These are phyloP conservation scores for Platichthys flesus DNA, from an alignment of 2,113 vertebrate species.

Conservation along the genomic window DNA sequence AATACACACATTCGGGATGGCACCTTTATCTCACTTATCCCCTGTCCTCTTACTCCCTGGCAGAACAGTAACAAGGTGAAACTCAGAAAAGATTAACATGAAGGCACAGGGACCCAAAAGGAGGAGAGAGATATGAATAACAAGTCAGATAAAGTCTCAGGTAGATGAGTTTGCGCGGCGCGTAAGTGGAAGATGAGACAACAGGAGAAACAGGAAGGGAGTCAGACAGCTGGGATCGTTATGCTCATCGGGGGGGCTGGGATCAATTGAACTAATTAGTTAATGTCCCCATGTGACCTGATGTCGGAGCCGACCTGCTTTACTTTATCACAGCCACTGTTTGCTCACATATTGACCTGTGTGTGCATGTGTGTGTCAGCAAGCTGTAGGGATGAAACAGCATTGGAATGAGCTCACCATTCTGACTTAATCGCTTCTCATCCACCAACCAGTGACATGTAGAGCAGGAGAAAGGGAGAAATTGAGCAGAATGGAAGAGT, in stretches of 20 bases:
- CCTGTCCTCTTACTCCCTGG: slow-evolving; percentile 23
- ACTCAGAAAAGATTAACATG: slow-evolving; percentile 49
- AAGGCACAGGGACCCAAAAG: slow-evolving; percentile 9
- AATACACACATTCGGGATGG: slow-evolving; percentile 31
- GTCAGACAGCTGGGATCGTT: slow-evolving; percentile 32
- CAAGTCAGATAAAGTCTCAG: background rate
- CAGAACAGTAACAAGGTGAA: slow-evolving; percentile 50
- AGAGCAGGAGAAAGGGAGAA: slow-evolving; percentile 21
- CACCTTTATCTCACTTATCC: slow-evolving; percentile 47
- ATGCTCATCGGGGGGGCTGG: slow-evolving; percentile 15
- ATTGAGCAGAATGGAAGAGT: slow-evolving; percentile 41
- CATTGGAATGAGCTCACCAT: slow-evolving; percentile 46
- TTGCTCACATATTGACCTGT: slow-evolving; percentile 16
- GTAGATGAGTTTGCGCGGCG: slow-evolving; percentile 20
- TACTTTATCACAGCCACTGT: slow-evolving; percentile 46
- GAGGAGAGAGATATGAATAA: slow-evolving; percentile 17
- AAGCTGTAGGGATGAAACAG: slow-evolving; percentile 1
- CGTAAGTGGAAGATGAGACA: slow-evolving; percentile 22
- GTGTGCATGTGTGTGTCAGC: background rate
- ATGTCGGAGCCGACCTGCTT: slow-evolving; percentile 30
- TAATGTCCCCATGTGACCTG: slow-evolving; percentile 35
- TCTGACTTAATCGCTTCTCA: slow-evolving; percentile 49
- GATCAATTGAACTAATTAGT: slow-evolving; percentile 68
- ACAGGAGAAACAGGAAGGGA: slow-evolving; percentile 23
- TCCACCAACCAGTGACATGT: slow-evolving; percentile 36